A percentile compares a stretch with the other conserved stretches of the same genome.
These are phyloP conservation scores for Megaleporinus macrocephalus DNA, from an alignment of 2,113 vertebrate species.

Conservation along the genomic window DNA sequence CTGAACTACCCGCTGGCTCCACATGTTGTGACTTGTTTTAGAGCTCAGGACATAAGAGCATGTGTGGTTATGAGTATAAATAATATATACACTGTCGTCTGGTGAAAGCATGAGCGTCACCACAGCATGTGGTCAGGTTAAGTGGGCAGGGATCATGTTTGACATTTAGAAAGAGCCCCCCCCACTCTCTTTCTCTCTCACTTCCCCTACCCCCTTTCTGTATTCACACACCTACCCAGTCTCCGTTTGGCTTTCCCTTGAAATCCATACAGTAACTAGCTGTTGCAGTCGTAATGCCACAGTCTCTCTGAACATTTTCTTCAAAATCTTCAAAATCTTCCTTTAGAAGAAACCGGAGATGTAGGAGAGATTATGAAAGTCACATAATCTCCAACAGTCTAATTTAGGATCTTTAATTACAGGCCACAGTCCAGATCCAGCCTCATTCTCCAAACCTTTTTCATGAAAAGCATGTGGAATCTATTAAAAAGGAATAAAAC, in stretches of 20 bases:
- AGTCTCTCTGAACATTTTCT: neutral
- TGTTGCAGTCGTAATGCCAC: neutral
- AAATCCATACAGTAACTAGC: neutral
- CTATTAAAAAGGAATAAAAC: too few relatives aligned
- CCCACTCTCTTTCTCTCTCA: neutral
- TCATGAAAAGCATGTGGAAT: too few relatives aligned
- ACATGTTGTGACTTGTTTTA: constrained; percentile 40
- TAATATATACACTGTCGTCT: constrained; percentile 32
- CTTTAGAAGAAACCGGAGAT: too few relatives aligned
- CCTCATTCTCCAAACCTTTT: too few relatives aligned
- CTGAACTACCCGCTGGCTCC: neutral
- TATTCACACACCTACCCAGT: neutral
- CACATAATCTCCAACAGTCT: too few relatives aligned
- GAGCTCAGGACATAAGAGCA: constrained; percentile 13
- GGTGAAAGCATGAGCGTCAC: constrained; percentile 8
- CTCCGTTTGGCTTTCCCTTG: constrained; percentile 8
- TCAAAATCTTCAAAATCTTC: constrained; percentile 10
- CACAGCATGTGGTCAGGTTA: constrained; percentile 40
- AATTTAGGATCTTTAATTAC: too few relatives aligned
- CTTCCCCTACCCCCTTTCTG: neutral
- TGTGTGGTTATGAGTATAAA: constrained; percentile 34
- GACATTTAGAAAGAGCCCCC: constrained; percentile 33
- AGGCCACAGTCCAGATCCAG: too few relatives aligned
- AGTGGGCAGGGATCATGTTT: constrained; percentile 34
- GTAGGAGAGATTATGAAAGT: too few relatives aligned